Evolutionary conservation across 2,113 vertebrate species (phyloP).

Genomic region (Microtus richardsoni): DNA sequence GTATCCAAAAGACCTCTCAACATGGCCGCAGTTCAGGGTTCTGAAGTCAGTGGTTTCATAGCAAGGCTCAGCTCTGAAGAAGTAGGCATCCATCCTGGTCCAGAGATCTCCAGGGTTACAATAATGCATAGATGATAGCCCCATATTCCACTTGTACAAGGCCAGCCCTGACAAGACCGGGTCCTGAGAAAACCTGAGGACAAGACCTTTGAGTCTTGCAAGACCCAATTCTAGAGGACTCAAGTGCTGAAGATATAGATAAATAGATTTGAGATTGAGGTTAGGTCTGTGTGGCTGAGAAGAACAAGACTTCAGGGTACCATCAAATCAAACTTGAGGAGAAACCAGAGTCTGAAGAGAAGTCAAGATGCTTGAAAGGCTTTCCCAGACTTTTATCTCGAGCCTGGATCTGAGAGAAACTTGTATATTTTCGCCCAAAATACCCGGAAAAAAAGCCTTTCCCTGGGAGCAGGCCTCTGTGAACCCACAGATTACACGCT

Average conservation of each 20-base stretch:
- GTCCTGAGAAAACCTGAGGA: neutral
- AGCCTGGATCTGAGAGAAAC: neutral
- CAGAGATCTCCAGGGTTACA: too few relatives aligned
- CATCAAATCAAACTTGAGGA: neutral
- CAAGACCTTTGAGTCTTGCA: neutral
- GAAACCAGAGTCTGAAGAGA: neutral
- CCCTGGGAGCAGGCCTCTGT: neutral
- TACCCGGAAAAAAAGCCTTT: neutral
- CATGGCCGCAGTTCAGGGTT: neutral
- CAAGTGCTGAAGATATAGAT: neutral
- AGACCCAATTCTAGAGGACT: neutral
- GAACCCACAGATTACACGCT: too few relatives aligned
- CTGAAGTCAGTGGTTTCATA: neutral
- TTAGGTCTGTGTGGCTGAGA: neutral
- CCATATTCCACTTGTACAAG: neutral
- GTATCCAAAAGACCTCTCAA: neutral
- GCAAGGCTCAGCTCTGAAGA: neutral
- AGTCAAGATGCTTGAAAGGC: neutral
- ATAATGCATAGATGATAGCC: too few relatives aligned
- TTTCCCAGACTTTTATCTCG: neutral
- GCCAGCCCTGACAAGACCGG: neutral
- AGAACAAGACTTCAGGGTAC: neutral
- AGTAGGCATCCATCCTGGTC: neutral
- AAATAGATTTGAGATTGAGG: neutral
- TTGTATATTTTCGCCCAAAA: too few relatives aligned